Base-by-base conservation (phyloP, 2,113 vertebrate genomes). In the Oncorhynchus keta region DNA sequence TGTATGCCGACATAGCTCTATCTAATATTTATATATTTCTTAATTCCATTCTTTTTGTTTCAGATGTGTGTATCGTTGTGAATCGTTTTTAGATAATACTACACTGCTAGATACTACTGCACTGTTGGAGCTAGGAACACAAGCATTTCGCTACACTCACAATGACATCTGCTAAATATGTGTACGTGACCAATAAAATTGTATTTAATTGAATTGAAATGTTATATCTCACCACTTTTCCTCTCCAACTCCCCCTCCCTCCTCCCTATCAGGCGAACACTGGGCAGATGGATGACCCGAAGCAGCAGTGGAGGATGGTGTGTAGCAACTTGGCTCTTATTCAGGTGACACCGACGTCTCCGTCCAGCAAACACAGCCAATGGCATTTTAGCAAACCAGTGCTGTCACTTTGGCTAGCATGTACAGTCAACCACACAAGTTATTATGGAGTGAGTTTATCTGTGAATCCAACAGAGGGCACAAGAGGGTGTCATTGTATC, bases 271-370 rank as follows among this genome's bases (percentile, higher is more conserved):
- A 98, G 96, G 95, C 96, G 82, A 98, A 98, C 89, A 96, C 92
- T 0, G 97, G 96, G 13, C 93, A 95, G 87, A 90, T 98, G 80
- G 96, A 97, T 62, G 90, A 94, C 74, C 84, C 90, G 14, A 91
- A 83, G 78, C 94, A 95, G 81, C 92, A 92, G 79, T 93, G 93
- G 92, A 94, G 87, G 86, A 90, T 96, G 93, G 94, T 95, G 49
- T 85, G 87, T 69, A 94, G 95, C 83, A 98, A 98, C 85, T 90
- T 98, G 73, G 96, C 95, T 65, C 93, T 98, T 48, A 93, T 96
- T 85, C 97, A 98, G 95, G 96, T 97, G 76, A 80, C 48, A 35
- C 74, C 11, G 39, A 45, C 39, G 8, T 45, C 39, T 45, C 39
- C 2, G 9, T 45, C 14, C 5, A 69, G 9, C 9, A 45, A 45